phyloP scores from a whole-genome alignment of 2,888 invertebrate genomes.

The Drosophila acutilabella region DNA sequence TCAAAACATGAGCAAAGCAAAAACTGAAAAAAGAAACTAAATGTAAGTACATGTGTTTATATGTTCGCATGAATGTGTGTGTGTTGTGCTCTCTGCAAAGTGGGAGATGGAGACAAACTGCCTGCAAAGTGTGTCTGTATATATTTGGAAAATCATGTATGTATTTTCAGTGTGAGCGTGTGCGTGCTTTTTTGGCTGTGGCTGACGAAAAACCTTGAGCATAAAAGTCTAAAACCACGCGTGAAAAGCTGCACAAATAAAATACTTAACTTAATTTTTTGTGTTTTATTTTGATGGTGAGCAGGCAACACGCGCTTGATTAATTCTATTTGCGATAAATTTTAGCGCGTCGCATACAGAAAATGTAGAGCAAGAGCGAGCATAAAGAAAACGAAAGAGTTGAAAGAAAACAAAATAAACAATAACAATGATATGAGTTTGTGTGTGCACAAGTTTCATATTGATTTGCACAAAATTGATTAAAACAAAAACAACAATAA shows the following conservation, averaged over 20 bases:
- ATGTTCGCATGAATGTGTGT: constrained; percentile 21
- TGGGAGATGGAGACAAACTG: constrained; percentile 50
- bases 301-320: constrained; percentile 51
- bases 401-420: constrained; percentile 53
- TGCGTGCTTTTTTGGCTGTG: constrained; percentile 31
- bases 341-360: constrained; percentile 54
- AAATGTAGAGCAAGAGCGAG: constrained; percentile 19
- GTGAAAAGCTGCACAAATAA: constrained; percentile 60
- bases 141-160: constrained; percentile 58
- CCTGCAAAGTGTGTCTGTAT: constrained; percentile 28
- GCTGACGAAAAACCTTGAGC: constrained; percentile 73
- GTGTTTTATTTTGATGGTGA: constrained; percentile 17
- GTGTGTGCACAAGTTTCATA: constrained; percentile 32
- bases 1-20: constrained; percentile 77
- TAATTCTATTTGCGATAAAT: constrained; percentile 45
- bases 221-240: constrained; percentile 52
- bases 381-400: constrained; percentile 31
- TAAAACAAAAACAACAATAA: constrained; percentile 26
- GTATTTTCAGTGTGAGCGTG: constrained; percentile 18
- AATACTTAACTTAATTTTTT: constrained; percentile 41
- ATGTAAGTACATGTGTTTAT: constrained; percentile 52
- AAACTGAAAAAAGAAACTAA: constrained; percentile 65
- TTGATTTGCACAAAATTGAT: constrained; percentile 29
- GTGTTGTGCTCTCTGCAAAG: constrained; percentile 43
- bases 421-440: constrained; percentile 41